Evolutionary conservation across 2,113 vertebrate species (phyloP).

Genomic region (Thryonomys swinderianus): DNA sequence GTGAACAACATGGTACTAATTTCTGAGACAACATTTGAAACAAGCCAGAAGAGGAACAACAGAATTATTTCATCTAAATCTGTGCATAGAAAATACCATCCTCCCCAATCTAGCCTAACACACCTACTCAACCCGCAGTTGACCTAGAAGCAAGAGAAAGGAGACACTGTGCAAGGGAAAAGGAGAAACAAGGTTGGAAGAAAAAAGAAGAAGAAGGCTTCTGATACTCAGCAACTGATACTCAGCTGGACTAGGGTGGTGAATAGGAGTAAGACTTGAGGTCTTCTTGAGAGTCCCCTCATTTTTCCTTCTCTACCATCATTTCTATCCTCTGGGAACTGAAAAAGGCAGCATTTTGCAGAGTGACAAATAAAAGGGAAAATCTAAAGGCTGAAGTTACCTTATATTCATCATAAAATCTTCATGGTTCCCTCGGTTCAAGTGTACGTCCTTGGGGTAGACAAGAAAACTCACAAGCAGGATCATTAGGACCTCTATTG

Average conservation of each 20-base stretch:
- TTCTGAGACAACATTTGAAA: conserved; percentile 62
- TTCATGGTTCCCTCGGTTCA: conserved; percentile 99
- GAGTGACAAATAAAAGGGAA: conserved; percentile 20
- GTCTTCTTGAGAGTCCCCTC: conserved; percentile 5
- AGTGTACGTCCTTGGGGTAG: conserved; percentile 93
- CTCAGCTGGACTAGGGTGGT: background rate
- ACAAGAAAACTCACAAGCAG: conserved; percentile 95
- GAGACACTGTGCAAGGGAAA: too few relatives aligned
- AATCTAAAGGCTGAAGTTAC: conserved; percentile 82
- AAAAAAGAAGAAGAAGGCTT: conserved; percentile 13
- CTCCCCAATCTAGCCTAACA: background rate
- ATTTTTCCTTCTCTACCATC: background rate
- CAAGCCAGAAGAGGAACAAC: conserved; percentile 57
- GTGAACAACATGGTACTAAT: conserved; percentile 47
- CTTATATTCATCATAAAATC: conserved; percentile 98
- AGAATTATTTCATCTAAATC: conserved; percentile 24
- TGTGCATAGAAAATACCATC: background rate
- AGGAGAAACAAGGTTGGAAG: background rate
- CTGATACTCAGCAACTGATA: background rate
- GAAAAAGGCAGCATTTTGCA: conserved; percentile 10
- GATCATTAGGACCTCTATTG: conserved; percentile 94
- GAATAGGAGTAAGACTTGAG: background rate
- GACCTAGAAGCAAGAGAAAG: conserved; percentile 5
- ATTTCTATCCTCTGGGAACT: background rate
- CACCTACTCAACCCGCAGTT: background rate